A percentile compares a stretch with the other conserved stretches of the same genome.
Conservation (phyloP, 2,888 invertebrate genomes). For the Dermolepida albohirtum region DNA sequence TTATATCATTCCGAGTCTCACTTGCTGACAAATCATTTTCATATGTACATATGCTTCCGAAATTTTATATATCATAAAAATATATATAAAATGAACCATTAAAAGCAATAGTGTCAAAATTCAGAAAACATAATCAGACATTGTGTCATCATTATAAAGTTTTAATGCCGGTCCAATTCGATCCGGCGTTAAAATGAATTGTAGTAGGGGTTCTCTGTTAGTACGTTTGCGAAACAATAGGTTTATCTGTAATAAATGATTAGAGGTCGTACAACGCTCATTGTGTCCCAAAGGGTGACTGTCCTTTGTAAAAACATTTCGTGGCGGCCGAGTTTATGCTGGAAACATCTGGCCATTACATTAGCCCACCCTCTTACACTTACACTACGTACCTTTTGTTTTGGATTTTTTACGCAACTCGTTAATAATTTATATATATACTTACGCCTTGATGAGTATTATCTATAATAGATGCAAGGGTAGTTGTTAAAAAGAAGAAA, state of each 20-base stretch:
- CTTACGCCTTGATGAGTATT: constrained; percentile 11
- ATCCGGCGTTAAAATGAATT: not conserved
- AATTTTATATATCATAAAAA: too few species aligned
- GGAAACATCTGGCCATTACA: constrained; percentile 55
- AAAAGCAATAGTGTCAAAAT: too few species aligned
- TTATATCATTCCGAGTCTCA: too few species aligned
- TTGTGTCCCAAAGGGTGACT: constrained; percentile 55
- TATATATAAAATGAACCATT: too few species aligned
- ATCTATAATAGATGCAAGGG: constrained; percentile 13
- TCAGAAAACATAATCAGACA: too few species aligned
- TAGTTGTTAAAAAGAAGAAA: not conserved
- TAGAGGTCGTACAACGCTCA: constrained; percentile 54
- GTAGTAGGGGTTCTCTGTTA: constrained; percentile 6
- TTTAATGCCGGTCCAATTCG: not conserved
- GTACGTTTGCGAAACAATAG: constrained; percentile 49
- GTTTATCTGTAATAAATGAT: constrained; percentile 54
- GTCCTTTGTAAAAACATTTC: constrained; percentile 52
- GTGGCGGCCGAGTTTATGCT: constrained; percentile 52
- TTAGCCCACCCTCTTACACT: constrained; percentile 47
- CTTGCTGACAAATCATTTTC: too few species aligned
- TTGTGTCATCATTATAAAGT: too few species aligned
- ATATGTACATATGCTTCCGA: too few species aligned
- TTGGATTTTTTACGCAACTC: constrained; percentile 41
- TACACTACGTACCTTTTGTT: constrained; percentile 40
- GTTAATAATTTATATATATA: constrained; percentile 39